Evolutionary conservation across 2,888 invertebrate species (phyloP), one percentile per base, ranked within the genome.

Genomic region (Sympetrum striolatum): DNA sequence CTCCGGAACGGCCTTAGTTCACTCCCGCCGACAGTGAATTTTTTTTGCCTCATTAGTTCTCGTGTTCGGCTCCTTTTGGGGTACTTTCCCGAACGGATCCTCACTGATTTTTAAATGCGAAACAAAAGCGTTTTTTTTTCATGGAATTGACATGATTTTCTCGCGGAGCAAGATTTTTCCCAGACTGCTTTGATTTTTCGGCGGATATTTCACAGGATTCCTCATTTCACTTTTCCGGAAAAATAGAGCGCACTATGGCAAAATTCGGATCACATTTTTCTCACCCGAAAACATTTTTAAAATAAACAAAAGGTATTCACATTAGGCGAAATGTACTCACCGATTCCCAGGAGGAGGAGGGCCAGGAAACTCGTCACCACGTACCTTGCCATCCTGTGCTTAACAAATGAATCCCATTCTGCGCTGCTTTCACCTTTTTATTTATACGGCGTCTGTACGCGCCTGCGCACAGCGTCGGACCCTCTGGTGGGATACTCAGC

Each of bases 301-400:
- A 48, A 90, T 81, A 91, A 90, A 82, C 80, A 73, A 91, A 81
- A 73, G 73, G 31, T 31, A 31, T 73, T 25, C 73, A 73, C 73
- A 31, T 73, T 22, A 64, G 80, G 44, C 35, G 58, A 44, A 90
- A 73, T 64, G 93, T 93, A 95, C 95, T 95, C 93, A 95, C 95
- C 94, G 92, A 94, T 93, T 93, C 94, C 94, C 93, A 94, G 94
- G 92, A 95, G 94, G 93, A 94, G 94, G 92, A 95, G 93, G 93
- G 94, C 94, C 93, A 95, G 93, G 94, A 94, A 94, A 93, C 86
- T 86, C 86, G 86, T 86, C 86, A 93, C 94, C 94, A 94, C 94
- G 94, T 93, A 94, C 94, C 95, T 95, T 94, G 95, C 94, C 95
- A 95, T 95, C 94, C 91, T 91, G 91, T 39, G 58, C 90, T 58